Percentiles rank a stretch among this genome's conserved stretches.
Evolutionary conservation across 2,797 vertebrate species (phyloP).

Genomic region (Gallinago stenura): DNA sequence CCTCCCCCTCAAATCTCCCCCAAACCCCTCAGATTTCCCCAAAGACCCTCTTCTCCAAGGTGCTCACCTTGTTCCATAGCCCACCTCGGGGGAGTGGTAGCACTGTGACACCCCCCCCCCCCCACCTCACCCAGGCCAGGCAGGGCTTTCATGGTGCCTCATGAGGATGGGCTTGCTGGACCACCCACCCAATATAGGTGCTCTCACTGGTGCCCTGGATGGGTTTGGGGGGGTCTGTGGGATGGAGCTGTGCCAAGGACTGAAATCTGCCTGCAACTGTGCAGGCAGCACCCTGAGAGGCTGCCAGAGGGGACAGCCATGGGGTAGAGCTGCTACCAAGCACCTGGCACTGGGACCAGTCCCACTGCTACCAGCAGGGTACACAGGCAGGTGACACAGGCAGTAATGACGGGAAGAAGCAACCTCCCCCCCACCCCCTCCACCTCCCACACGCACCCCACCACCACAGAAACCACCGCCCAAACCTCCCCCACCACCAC

Average conservation of each 20-base stretch:
- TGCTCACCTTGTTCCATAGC: not conserved
- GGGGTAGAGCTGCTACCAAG: not conserved
- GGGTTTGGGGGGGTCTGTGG: not conserved
- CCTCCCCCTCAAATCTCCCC: not conserved
- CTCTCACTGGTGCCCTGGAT: fast-evolving
- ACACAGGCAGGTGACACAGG: not conserved
- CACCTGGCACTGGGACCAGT: not conserved
- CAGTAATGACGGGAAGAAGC: not conserved
- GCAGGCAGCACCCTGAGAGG: not conserved
- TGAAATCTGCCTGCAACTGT: not conserved
- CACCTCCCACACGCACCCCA: no score
- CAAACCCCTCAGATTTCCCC: not conserved
- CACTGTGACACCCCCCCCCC: no score
- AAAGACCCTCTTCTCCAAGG: not conserved
- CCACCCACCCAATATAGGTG: not conserved
- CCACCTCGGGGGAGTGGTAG: not conserved
- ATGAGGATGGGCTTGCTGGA: not conserved
- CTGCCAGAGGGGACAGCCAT: not conserved
- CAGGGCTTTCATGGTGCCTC: not conserved
- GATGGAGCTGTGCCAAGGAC: not conserved
- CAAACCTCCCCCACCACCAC: no score
- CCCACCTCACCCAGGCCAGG: not conserved
- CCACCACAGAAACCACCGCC: no score
- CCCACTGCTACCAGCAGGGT: not conserved
- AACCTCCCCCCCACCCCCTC: not conserved